Conservation (phyloP, 2,797 vertebrate species). For the Loris lydekkerianus region DNA sequence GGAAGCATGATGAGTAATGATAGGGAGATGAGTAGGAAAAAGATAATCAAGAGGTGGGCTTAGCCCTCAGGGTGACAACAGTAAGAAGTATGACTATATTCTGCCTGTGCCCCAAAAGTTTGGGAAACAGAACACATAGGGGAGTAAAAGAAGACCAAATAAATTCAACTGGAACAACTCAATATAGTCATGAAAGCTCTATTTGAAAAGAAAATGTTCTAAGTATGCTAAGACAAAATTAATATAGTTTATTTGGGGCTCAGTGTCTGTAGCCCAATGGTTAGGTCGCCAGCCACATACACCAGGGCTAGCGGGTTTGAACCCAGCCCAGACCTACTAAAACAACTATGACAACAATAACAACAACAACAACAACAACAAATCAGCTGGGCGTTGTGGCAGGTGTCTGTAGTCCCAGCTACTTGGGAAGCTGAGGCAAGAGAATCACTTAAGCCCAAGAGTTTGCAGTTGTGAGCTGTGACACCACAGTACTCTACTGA, state of each 20-base stretch:
- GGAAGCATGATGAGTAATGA: constrained; percentile 2
- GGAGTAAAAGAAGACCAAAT: constrained; percentile 2
- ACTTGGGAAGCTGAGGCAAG: too few species aligned
- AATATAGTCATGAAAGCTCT: background rate
- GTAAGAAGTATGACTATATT: background rate
- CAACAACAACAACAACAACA: too few species aligned
- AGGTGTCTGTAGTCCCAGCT: too few species aligned
- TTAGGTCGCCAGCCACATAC: too few species aligned
- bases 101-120: background rate
- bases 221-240: constrained; percentile 41
- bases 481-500: too few species aligned
- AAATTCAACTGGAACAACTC: constrained; percentile 11
- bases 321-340: too few species aligned
- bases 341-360: too few species aligned
- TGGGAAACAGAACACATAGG: background rate
- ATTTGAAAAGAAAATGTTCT: background rate
- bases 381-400: too few species aligned
- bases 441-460: too few species aligned
- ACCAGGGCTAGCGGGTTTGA: too few species aligned
- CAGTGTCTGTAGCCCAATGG: too few species aligned
- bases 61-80: background rate
- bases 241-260: constrained; percentile 14
- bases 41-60: background rate
- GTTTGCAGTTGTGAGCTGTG: too few species aligned
- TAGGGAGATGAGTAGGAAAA: background rate